A percentile compares a stretch with the other conserved stretches of the same genome.
Conservation (phyloP, 2,113 vertebrate genomes). For the Chloebia gouldiae region DNA sequence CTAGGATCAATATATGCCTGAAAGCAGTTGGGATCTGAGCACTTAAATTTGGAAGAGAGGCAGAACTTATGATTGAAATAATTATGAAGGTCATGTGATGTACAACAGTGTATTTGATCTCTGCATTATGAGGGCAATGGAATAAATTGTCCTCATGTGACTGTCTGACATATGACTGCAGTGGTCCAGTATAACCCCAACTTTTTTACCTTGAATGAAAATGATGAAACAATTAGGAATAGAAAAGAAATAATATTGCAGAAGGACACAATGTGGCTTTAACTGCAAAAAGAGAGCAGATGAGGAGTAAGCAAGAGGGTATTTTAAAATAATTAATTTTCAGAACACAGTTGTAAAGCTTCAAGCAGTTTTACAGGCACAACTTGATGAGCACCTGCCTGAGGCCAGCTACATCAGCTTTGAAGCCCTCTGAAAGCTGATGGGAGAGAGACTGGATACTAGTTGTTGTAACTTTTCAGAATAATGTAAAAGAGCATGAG, state of each 20-base stretch:
- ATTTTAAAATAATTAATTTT: background rate
- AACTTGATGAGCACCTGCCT: background rate
- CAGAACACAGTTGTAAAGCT: background rate
- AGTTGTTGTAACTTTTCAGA: background rate
- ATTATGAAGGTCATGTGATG: background rate
- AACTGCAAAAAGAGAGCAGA: background rate
- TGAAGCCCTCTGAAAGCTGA: conserved; percentile 7
- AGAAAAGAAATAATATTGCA: background rate
- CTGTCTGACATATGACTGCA: background rate
- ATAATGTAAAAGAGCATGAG: background rate
- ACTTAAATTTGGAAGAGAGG: background rate
- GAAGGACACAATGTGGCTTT: background rate
- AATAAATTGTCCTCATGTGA: background rate
- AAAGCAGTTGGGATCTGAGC: background rate
- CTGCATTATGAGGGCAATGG: background rate
- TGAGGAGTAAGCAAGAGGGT: background rate
- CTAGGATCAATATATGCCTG: background rate
- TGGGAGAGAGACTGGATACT: background rate
- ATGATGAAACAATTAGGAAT: background rate
- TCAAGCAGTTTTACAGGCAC: background rate
- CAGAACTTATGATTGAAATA: background rate
- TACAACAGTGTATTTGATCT: background rate
- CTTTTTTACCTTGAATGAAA: background rate
- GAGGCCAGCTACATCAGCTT: background rate
- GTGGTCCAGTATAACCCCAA: background rate